A percentile compares a stretch with the other conserved stretches of the same genome.
These are phyloP conservation scores for Coremacera marginata DNA, from an alignment of 2,888 invertebrate genomes.

Conservation along the genomic window DNA sequence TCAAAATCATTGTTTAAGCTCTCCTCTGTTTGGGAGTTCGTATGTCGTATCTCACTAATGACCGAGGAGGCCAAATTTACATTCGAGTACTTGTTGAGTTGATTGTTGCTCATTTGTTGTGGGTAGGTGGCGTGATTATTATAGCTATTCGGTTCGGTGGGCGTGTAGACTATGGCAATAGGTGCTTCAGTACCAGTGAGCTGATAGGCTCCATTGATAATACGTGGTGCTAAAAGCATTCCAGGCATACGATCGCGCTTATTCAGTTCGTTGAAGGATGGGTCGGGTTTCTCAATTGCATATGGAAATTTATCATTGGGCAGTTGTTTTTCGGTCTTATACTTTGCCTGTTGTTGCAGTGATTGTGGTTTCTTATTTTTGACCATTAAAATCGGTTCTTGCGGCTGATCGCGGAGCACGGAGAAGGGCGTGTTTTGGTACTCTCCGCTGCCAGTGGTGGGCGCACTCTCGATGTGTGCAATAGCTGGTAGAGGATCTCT, in stretches of 20 bases:
- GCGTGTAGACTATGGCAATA: slow-evolving; percentile 77
- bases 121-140: slow-evolving; percentile 41
- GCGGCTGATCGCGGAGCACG: slow-evolving; percentile 67
- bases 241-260: slow-evolving; percentile 61
- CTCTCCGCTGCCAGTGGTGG: slow-evolving; percentile 57
- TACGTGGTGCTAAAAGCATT: slow-evolving; percentile 68
- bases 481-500: slow-evolving; percentile 51
- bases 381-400: slow-evolving; percentile 69
- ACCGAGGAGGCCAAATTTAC: slow-evolving; percentile 70
- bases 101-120: slow-evolving; percentile 44
- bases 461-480: slow-evolving; percentile 50
- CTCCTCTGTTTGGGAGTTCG: slow-evolving; percentile 64
- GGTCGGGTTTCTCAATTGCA: slow-evolving; percentile 74
- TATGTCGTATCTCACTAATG: slow-evolving; percentile 69
- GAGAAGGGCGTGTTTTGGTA: slow-evolving; percentile 70
- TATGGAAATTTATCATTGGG: slow-evolving; percentile 75
- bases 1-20: slow-evolving; percentile 61
- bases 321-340: slow-evolving; percentile 47
- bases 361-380: slow-evolving; percentile 66
- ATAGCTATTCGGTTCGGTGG: slow-evolving; percentile 70
- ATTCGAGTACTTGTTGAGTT: slow-evolving; percentile 67
- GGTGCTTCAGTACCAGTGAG: slow-evolving; percentile 72
- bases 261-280: slow-evolving; percentile 63
- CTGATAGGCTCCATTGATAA: slow-evolving; percentile 62
- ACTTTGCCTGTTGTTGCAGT: slow-evolving; percentile 59